A percentile compares a stretch with the other conserved stretches of the same genome.
phyloP scores from a whole-genome alignment of 2,888 invertebrate species.

The Disparrhopalites patrizii region DNA sequence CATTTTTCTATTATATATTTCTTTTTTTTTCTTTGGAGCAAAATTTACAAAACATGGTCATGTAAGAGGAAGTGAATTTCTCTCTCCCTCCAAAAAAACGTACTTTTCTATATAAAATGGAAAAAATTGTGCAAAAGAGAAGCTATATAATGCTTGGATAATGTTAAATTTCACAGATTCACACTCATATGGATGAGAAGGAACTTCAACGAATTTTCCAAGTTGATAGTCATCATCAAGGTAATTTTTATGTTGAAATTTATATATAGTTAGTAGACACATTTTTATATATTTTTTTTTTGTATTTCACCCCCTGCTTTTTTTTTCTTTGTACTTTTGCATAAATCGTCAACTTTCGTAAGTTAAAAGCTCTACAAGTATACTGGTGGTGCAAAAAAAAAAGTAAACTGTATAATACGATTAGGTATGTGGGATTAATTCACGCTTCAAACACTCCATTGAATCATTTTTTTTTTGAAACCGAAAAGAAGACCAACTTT shows the following conservation, averaged over 20 bases:
- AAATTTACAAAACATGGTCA: no score
- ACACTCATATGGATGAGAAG: constrained; percentile 80
- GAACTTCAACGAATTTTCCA: constrained; percentile 80
- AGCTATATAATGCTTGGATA: neutral
- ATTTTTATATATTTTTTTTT: no score
- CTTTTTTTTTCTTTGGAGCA: constrained; percentile 4
- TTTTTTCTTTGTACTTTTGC: no score
- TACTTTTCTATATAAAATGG: neutral
- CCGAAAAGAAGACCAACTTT: constrained; percentile 3
- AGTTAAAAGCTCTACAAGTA: neutral
- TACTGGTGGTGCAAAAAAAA: neutral
- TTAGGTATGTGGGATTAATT: neutral
- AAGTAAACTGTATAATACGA: neutral
- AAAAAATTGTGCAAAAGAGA: neutral
- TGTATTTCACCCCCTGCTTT: no score
- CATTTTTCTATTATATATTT: neutral
- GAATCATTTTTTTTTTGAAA: no score
- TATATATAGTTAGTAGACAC: no score
- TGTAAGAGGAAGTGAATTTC: no score
- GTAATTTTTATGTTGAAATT: constrained; percentile 49
- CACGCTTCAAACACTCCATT: neutral
- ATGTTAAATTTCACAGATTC: constrained; percentile 65
- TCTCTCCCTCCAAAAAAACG: neutral
- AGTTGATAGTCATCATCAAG: constrained; percentile 69
- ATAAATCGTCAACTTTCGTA: no score